phyloP scores from a whole-genome alignment of 2,888 invertebrate species.

The Busseola fusca region DNA sequence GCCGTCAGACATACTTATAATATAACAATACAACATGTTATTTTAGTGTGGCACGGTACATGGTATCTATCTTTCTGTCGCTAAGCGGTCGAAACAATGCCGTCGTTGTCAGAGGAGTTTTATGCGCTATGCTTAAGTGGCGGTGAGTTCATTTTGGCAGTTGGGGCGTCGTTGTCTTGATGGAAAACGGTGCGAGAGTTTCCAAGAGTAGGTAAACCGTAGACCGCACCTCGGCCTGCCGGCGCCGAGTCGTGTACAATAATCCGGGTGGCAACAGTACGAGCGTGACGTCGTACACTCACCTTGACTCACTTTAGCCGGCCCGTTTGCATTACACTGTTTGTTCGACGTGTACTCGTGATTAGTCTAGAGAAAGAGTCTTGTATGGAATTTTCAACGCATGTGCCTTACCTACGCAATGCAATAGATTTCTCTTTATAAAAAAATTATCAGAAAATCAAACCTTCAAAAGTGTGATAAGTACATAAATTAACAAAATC shows the following conservation, averaged over 20 bases:
- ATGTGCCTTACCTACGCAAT: not conserved
- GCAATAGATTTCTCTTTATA: slow-evolving; percentile 12
- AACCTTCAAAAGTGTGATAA: not conserved
- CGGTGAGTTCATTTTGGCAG: slow-evolving; percentile 55
- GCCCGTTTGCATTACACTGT: slow-evolving; percentile 81
- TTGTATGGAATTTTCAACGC: slow-evolving; percentile 50
- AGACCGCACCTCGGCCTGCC: slow-evolving; percentile 75
- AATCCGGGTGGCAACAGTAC: slow-evolving; percentile 85
- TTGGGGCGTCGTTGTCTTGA: slow-evolving; percentile 60
- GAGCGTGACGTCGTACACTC: slow-evolving; percentile 78
- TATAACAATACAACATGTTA: slow-evolving; percentile 43
- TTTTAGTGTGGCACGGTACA: slow-evolving; percentile 40
- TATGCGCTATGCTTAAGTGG: slow-evolving; percentile 46
- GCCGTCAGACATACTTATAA: slow-evolving; percentile 33
- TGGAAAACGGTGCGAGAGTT: slow-evolving; percentile 66
- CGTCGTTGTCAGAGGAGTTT: slow-evolving; percentile 42
- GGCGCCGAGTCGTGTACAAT: slow-evolving; percentile 73
- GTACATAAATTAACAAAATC: not conserved
- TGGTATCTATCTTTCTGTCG: slow-evolving; percentile 39
- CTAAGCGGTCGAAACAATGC: slow-evolving; percentile 39
- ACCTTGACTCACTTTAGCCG: slow-evolving; percentile 87
- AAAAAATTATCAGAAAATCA: not conserved
- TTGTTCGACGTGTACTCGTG: slow-evolving; percentile 76
- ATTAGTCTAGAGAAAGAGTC: slow-evolving; percentile 75
- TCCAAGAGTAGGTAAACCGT: slow-evolving; percentile 73